Base-by-base conservation (phyloP, 2,797 vertebrate species). In the Melopsittacus undulatus region DNA sequence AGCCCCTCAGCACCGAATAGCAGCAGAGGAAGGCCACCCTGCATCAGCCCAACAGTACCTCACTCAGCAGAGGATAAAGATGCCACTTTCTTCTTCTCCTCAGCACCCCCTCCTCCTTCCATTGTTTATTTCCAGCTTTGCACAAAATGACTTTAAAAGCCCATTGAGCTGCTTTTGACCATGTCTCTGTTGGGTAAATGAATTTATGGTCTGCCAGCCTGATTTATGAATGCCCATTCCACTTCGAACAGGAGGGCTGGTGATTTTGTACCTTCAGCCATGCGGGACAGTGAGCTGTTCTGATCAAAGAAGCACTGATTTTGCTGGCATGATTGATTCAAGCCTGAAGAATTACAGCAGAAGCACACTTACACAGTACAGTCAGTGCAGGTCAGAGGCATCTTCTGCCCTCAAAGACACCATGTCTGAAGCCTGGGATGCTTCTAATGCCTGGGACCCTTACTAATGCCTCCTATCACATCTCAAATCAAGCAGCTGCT, bases 171-270 rank as follows among this genome's bases (percentile, higher is more conserved):
- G 82, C 80, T 92, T 96, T 83, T 92, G 92, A 73, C 89, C n/a
- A 1, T 82, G 87, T 91, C 92, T 93, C 73, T 88, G 66, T 89
- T 93, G 90, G 88, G 78, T 91, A 95, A 97, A 97, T 93, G 93
- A 95, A 95, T 96, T 96, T 95, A 94, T 86, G 77, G 87, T 88
- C 92, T 95, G 90, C 93, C 96, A 96, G 79, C 36, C 94, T 95
- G 96, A 96, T 95, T 96, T 96, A 96, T 96, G 93, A 87, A 52
- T 67, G 93, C 36, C 90, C 46, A 23, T 90, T 92, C 93, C 30
- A 21, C 56, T 74, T 89, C 3, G 10, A 95, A 75, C 83, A 73
- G 76, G 84, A 94, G 79, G 89, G 89, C 48, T 76, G 92, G 82
- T 91, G 93, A 79, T 94, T 91, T 96, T 73, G 66, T 86, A 91